Percentiles rank a stretch among this genome's conserved stretches.
Conservation (phyloP, 2,797 vertebrate species). For the Apogon talboti region DNA sequence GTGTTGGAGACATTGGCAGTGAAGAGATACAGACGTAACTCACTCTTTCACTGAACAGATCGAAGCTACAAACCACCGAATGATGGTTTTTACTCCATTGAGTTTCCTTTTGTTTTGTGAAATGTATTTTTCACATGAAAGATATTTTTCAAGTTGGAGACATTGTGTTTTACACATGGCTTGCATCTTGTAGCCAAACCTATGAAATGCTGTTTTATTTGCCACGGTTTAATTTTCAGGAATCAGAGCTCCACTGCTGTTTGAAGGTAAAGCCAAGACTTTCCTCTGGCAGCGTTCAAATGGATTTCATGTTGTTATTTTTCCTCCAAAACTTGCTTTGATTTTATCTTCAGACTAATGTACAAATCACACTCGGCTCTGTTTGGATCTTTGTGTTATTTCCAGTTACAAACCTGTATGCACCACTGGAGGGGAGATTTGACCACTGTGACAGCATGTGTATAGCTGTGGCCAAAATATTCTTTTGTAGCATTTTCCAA, state of each 20-base stretch:
- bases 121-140: conserved; percentile 18
- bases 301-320: conserved; percentile 6
- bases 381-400: background rate
- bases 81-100: conserved; percentile 25
- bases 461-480: conserved; percentile 33
- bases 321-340: conserved; percentile 6
- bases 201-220: conserved; percentile 8
- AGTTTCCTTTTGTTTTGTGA: conserved; percentile 2
- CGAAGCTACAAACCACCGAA: conserved; percentile 26
- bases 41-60: conserved; percentile 44
- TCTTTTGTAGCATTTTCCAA: conserved; percentile 46
- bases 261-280: background rate
- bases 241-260: background rate
- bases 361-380: conserved; percentile 13
- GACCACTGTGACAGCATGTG: conserved; percentile 68
- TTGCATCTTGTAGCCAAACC: conserved; percentile 24
- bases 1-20: conserved; percentile 15
- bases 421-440: conserved; percentile 27
- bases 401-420: conserved; percentile 19
- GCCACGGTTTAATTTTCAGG: conserved; percentile 15
- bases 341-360: conserved; percentile 15
- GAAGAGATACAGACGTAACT: conserved; percentile 45
- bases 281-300: background rate
- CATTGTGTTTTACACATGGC: background rate
- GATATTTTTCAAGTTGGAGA: conserved; percentile 1